These are phyloP conservation scores for Caenorhabditis sp. DNA, from an alignment of 2,888 invertebrate genomes.

Conservation along the genomic window DNA sequence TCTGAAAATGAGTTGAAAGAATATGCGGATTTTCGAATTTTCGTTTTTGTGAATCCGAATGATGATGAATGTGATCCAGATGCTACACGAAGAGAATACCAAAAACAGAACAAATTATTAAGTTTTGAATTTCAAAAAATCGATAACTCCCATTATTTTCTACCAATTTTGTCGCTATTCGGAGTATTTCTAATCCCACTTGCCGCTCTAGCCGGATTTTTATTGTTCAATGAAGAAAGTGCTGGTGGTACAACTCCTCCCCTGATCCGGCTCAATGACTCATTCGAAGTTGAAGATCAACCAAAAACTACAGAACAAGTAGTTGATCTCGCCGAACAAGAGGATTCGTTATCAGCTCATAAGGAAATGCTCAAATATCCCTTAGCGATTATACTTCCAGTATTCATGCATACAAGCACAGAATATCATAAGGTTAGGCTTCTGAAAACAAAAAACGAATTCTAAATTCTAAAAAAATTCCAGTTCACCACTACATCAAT, in stretches of 20 bases:
- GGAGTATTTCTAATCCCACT: neutral
- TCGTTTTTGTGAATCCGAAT: slow-evolving; percentile 19
- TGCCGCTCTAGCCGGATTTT: too few species aligned
- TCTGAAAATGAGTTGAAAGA: slow-evolving; percentile 2
- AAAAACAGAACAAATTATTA: slow-evolving; percentile 12
- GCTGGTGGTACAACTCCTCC: too few species aligned
- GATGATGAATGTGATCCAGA: slow-evolving; percentile 9
- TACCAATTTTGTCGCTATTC: slow-evolving; percentile 14
- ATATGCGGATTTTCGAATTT: slow-evolving; percentile 10
- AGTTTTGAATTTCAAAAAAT: slow-evolving; percentile 23
- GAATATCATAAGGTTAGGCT: slow-evolving; percentile 20
- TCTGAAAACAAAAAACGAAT: too few species aligned
- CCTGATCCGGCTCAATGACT: too few species aligned
- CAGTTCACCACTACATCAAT: slow-evolving; percentile 17
- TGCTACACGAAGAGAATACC: neutral
- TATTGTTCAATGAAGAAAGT: too few species aligned
- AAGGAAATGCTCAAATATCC: slow-evolving; percentile 23
- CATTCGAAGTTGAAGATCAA: neutral
- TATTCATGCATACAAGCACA: slow-evolving; percentile 27
- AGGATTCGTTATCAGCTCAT: too few species aligned
- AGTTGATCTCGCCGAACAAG: too few species aligned
- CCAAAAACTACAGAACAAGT: neutral
- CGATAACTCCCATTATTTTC: slow-evolving; percentile 3
- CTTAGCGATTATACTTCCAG: slow-evolving; percentile 19
- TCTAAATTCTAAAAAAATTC: too few species aligned